Evolutionary conservation across 2,113 vertebrate species (phyloP), one percentile per base, ranked within the genome.

Genomic region (Orthonyx spaldingii): DNA sequence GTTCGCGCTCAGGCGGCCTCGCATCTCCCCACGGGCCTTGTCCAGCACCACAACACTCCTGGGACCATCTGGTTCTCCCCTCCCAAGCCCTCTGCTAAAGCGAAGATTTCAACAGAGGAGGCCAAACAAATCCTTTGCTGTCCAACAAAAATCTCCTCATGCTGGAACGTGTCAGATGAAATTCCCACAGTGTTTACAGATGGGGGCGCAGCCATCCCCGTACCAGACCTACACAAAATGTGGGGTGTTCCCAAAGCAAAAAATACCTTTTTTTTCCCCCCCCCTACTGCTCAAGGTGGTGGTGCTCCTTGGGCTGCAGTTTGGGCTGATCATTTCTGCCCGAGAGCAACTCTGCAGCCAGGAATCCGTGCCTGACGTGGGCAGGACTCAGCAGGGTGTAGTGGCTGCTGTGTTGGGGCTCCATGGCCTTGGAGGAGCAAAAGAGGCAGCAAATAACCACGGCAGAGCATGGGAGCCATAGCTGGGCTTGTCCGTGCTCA

Each of bases 281-380:
- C 17, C 11, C 20, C 24, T 74, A 1, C 11, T 3, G 4, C 69
- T 75, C 2, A 1, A 6, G 21, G 19, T 78, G 47, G 33, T 12
- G 27, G 22, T 50, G 33, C 2, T 59, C 6, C 39, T 75, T 68
- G 44, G 46, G 50, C 37, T 76, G 49, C 0, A 0, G 10, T 32
- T 52, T 13, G 59, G 35, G 71, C 42, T 50, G 47, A 66, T 11
- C 0, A 0, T 60, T 87, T 71, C 19, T 39, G 9, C 26, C 33
- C 1, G 0, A 86, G 39, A 59, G 41, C 11, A 50, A 61, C 78
- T 26, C 12, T 16, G 24, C 59, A 61, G 46, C 13, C 60, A 37
- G 74, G 65, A 75, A 27, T 27, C 55, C 0, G 0, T 35, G 35
- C 8, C 18, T 1, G 6, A 2, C 22, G 4, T 0, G 1, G 28